Evolutionary conservation across 1,140 invertebrate genomes (phyloP).

Genomic region (Eufriesea mexicana): DNA sequence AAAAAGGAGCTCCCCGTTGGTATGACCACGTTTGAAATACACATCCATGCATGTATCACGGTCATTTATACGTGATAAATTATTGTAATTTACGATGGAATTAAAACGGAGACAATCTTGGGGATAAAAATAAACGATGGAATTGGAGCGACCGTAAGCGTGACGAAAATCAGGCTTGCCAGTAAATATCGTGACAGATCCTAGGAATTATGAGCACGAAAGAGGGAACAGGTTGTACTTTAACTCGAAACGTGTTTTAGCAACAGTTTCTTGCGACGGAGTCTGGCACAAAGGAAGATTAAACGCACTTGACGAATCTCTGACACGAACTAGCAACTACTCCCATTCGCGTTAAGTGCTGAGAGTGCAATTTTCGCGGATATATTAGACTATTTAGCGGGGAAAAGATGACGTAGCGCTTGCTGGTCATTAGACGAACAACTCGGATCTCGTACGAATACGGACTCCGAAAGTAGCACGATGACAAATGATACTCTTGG

Average conservation of each 20-base stretch:
- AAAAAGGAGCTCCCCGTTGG: no score
- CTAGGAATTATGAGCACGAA: background rate
- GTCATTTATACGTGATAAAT: no score
- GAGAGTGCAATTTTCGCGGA: constrained; percentile 16
- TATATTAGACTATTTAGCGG: constrained; percentile 22
- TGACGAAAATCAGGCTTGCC: no score
- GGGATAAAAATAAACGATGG: no score
- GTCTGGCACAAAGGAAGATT: background rate
- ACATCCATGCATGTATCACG: no score
- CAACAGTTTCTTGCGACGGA: background rate
- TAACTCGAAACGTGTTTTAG: background rate
- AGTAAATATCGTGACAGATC: background rate
- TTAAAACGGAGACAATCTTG: no score
- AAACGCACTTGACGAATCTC: constrained; percentile 17
- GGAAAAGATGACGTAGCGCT: background rate
- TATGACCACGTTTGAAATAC: no score
- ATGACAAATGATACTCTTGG: constrained; percentile 22
- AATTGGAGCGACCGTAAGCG: background rate
- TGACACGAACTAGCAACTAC: constrained; percentile 4
- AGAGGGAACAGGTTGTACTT: background rate
- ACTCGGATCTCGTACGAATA: background rate
- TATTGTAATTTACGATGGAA: no score
- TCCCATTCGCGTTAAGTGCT: background rate
- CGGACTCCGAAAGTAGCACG: background rate
- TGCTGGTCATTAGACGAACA: background rate